These are phyloP conservation scores for Steinernema scapterisci DNA, from an alignment of 2,888 invertebrate genomes.

Conservation along the genomic window DNA sequence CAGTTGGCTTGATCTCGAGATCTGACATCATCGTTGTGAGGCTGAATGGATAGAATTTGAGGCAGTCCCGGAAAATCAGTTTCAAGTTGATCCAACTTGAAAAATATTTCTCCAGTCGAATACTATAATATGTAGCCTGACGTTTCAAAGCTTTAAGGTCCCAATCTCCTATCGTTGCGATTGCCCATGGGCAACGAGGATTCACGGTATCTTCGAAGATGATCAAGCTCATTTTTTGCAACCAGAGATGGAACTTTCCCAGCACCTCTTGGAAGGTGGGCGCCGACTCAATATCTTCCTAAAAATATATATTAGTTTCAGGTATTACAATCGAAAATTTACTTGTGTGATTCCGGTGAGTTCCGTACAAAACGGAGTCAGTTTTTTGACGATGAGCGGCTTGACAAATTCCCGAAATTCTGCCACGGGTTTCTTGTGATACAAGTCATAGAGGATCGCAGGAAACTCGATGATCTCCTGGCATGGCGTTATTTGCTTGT, in stretches of 20 bases:
- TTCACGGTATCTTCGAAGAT: neutral
- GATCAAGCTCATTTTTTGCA: neutral
- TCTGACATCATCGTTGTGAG: neutral
- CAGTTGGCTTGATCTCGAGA: neutral
- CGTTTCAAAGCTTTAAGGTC: neutral
- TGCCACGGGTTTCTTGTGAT: neutral
- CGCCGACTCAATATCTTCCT: neutral
- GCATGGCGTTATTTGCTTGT: neutral
- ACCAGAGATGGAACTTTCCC: neutral
- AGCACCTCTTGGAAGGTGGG: constrained; percentile 6
- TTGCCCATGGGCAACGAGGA: neutral
- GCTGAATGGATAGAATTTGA: constrained; percentile 1
- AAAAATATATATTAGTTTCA: neutral
- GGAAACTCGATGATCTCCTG: constrained; percentile 23
- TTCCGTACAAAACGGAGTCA: constrained; percentile 11
- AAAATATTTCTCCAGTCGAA: neutral
- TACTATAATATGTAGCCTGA: neutral
- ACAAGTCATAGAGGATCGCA: neutral
- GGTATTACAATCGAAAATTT: neutral
- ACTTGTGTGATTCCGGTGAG: constrained; percentile 23
- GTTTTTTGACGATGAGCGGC: neutral
- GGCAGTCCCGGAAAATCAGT: neutral
- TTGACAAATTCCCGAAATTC: neutral
- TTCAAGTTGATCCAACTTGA: constrained; percentile 12
- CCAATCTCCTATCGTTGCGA: constrained; percentile 22